Base-by-base conservation (phyloP, 2,113 vertebrate genomes). In the Coturnix japonica region DNA sequence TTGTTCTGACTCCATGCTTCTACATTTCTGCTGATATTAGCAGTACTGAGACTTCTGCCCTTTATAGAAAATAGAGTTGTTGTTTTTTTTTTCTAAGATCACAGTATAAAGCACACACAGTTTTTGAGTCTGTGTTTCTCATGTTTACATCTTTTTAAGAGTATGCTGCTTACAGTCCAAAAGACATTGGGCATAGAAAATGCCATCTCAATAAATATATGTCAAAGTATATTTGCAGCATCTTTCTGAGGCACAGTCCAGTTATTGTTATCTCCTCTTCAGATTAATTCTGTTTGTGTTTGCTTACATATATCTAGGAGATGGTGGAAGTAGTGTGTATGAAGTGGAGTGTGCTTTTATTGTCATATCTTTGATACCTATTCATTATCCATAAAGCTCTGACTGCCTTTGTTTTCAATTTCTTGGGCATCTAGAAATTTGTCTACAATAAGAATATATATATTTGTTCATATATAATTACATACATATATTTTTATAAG, bases 11-110 rank as follows among this genome's bases (percentile, higher is more conserved):
- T 83, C 67, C 90, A 49, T 70, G 74, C 16, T 37, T 94, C 87
- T 95, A 93, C 60, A 81, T 72, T 83, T 85, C 90, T 95, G 89
- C 75, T 91, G 89, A 86, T 90, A 82, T 28, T 44, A 95, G 71
- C 88, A 90, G 81, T 64, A 44, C 65, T 37, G 74, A 94, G 90
- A 59, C 72, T 69, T 86, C 3, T 7, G 71, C 69, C 47, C 71
- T 83, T 92, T 85, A 44, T 13, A 87, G 37, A 59, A 83, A 21
- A 57, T 72, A 70, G 87, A 67, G 11, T 12, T 49, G 28, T 1
- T 4, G 43, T 89, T 94, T 3, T 54, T 90, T 93, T 87, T 59
- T 90, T 93, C 89, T 54, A 91, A 87, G 47, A 82, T 64, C 28
- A n/a, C 41, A 47, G 20, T 77, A 37, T 91, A 77, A 64, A 39